Evolutionary conservation across 2,888 invertebrate species (phyloP).

Genomic region (Lycaena phlaeas): DNA sequence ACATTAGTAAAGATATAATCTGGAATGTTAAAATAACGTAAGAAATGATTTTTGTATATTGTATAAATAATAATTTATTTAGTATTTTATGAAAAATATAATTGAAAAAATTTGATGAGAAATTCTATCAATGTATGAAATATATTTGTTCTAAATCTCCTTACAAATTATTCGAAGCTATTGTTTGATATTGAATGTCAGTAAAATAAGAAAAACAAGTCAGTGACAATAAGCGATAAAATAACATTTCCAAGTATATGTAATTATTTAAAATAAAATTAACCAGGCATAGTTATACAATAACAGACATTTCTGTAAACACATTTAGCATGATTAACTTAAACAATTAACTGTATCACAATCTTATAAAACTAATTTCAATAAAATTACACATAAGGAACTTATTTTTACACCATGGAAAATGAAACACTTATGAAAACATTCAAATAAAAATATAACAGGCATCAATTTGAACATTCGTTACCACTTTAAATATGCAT

Average conservation of each 20-base stretch:
- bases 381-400: constrained; percentile 62
- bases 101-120: constrained; percentile 31
- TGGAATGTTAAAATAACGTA: background rate
- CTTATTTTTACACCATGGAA: constrained; percentile 60
- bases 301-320: constrained; percentile 38
- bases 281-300: constrained; percentile 40
- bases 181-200: constrained; percentile 18
- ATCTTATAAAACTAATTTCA: constrained; percentile 56
- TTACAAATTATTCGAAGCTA: constrained; percentile 31
- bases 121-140: constrained; percentile 47
- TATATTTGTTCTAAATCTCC: constrained; percentile 51
- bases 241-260: constrained; percentile 11
- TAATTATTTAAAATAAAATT: constrained; percentile 46
- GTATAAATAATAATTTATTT: constrained; percentile 8
- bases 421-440: constrained; percentile 42
- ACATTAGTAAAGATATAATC: too few species aligned
- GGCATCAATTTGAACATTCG: constrained; percentile 26
- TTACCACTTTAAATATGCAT: constrained; percentile 19
- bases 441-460: constrained; percentile 45
- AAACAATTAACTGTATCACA: constrained; percentile 67
- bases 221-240: constrained; percentile 18
- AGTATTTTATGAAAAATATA: constrained; percentile 34
- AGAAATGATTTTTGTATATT: background rate
- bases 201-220: constrained; percentile 30
- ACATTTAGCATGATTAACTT: constrained; percentile 50